These are phyloP conservation scores for Sebastes kiyomatsui DNA, from an alignment of 2,797 vertebrate species.

Conservation along the genomic window DNA sequence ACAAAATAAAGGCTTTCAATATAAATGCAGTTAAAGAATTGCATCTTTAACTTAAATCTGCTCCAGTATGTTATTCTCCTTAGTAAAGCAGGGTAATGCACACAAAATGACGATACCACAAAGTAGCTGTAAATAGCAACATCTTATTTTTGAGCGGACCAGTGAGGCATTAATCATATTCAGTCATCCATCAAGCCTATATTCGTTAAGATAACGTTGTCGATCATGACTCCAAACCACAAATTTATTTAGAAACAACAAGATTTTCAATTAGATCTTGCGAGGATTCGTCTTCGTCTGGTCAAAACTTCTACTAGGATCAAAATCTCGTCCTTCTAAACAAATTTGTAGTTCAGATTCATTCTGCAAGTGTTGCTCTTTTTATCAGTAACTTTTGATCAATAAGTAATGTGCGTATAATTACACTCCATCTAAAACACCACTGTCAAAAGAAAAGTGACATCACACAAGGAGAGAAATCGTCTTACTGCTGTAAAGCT, in stretches of 20 bases:
- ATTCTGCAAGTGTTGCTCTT: not conserved
- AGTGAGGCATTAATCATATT: not conserved
- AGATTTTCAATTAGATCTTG: not conserved
- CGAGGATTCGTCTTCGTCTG: not conserved
- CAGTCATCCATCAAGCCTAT: not conserved
- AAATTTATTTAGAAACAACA: not conserved
- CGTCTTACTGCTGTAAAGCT: constrained; percentile 91
- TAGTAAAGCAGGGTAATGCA: not conserved
- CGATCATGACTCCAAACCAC: not conserved
- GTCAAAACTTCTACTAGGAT: not conserved
- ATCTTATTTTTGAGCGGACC: not conserved
- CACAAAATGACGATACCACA: not conserved
- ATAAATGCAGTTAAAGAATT: not conserved
- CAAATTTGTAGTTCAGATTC: not conserved
- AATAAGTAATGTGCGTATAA: not conserved
- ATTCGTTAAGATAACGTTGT: not conserved
- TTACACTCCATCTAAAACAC: not conserved
- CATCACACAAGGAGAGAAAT: not conserved
- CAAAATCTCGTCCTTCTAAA: not conserved
- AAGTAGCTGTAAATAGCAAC: not conserved
- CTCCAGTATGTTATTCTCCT: not conserved
- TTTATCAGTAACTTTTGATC: not conserved
- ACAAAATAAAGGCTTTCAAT: not conserved
- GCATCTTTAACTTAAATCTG: not conserved
- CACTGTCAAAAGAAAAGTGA: not conserved